These are phyloP conservation scores for Actinernus sp. DNA, from an alignment of 92 coral and sea anemone genomes.

Conservation along the genomic window DNA sequence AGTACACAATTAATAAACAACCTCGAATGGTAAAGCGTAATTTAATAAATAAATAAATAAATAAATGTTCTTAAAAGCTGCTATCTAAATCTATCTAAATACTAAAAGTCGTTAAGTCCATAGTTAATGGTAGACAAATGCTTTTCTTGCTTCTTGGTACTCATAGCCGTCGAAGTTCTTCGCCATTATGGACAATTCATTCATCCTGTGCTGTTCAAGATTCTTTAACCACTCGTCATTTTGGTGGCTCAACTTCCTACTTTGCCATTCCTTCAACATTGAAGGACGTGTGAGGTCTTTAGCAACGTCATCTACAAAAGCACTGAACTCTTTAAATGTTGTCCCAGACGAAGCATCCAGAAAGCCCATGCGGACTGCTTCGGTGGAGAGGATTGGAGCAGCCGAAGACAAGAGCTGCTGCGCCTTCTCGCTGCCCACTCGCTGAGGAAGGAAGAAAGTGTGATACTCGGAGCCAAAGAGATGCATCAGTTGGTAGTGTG, in stretches of 20 bases:
- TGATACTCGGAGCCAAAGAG: conserved; percentile 83
- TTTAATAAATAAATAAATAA: no score
- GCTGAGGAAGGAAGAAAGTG: conserved; percentile 68
- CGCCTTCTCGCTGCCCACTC: conserved; percentile 58
- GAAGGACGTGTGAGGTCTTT: conserved; percentile 11
- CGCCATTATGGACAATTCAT: conserved; percentile 55
- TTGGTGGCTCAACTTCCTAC: conserved; percentile 20
- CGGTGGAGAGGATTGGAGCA: conserved; percentile 42
- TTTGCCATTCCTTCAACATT: conserved; percentile 6
- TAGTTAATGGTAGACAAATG: conserved; percentile 68
- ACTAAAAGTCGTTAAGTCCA: no score
- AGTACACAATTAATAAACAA: no score
- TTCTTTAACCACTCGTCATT: conserved; percentile 34
- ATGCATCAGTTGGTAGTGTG: conserved; percentile 76
- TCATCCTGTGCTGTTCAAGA: conserved; percentile 40
- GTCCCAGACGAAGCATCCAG: conserved; percentile 42
- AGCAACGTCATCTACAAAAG: conserved; percentile 31
- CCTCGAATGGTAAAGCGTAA: no score
- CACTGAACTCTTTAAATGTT: conserved; percentile 22
- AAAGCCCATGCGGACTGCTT: conserved; percentile 61
- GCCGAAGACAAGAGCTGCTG: conserved; percentile 38
- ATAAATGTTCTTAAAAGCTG: no score
- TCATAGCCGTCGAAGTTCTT: conserved; percentile 60
- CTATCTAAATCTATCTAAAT: no score
- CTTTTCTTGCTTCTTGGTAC: conserved; percentile 57